These are phyloP conservation scores for Monoplex corrugatus DNA, from an alignment of 2,888 invertebrate genomes.

Conservation along the genomic window DNA sequence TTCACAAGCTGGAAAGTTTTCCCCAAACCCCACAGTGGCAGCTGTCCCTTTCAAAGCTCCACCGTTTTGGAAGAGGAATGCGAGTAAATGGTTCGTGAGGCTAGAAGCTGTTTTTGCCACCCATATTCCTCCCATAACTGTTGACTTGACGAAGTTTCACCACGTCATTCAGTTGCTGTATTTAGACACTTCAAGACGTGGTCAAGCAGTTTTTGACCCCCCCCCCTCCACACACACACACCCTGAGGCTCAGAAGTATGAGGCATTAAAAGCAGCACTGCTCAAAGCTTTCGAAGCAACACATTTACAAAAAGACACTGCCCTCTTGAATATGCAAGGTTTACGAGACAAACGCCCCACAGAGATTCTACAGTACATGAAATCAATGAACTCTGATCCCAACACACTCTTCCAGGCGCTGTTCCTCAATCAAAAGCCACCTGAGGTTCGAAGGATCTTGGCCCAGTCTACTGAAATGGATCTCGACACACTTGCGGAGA, in stretches of 20 bases:
- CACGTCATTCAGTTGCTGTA: slow-evolving; percentile 6
- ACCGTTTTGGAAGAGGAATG: not conserved
- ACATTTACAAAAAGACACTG: slow-evolving; percentile 33
- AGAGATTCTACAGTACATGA: slow-evolving; percentile 20
- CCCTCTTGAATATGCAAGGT: slow-evolving; percentile 11
- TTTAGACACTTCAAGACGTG: not conserved
- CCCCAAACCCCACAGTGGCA: not conserved
- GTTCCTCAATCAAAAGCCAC: not conserved
- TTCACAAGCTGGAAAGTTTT: too few species aligned
- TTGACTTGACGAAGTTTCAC: slow-evolving; percentile 14
- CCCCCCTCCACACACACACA: slow-evolving; percentile 6
- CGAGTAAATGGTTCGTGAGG: not conserved
- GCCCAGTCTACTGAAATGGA: slow-evolving; percentile 11
- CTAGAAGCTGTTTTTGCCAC: not conserved
- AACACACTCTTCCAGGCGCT: not conserved
- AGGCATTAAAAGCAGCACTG: not conserved
- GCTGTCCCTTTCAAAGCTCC: not conserved
- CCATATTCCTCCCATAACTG: not conserved
- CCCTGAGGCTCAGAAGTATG: not conserved
- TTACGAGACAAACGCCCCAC: slow-evolving; percentile 5
- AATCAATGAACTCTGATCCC: not conserved
- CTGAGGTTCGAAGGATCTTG: slow-evolving; percentile 7
- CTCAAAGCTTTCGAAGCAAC: not conserved
- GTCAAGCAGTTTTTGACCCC: not conserved
- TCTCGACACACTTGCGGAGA: slow-evolving; percentile 28